Base-by-base conservation (phyloP, 2,797 vertebrate genomes). In the Triplophysa yarkandensis region DNA sequence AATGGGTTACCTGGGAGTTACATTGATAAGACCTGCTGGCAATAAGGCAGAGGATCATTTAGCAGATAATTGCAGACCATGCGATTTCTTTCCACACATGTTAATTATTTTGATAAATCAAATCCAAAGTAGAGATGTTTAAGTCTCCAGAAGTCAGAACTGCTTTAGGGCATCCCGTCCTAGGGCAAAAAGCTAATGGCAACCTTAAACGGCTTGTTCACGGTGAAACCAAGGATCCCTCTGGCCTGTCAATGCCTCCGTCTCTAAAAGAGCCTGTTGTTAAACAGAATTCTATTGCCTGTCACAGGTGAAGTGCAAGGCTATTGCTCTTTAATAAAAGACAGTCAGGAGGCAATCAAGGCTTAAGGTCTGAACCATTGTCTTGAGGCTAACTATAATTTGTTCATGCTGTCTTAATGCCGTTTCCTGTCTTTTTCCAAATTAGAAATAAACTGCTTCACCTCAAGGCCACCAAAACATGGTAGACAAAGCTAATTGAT, bases 331-430 rank as follows among this genome's bases (percentile, higher is more conserved):
- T 74, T 88, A 90, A 89, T 88, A 82, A 89, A 85, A 82, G 87
- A 84, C 77, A 71, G 86, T 83, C 63, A 80, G 86, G 79, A 87
- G 71, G 85, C 85, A 87, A 90, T 89, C 85, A 86, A 68, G 80
- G 55, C 72, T 62, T 70, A 83, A 69, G 61, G 19, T 10, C 30
- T 54, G 65, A 34, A 67, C 62, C 81, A 82, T 83, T 88, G 87
- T 87, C 83, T 80, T 66, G 55, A 74, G 78, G 83, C 81, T 82
- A 78, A 84, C 85, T 87, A 84, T 85, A 88, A 88, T 91, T 89
- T 89, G 83, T 76, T 62, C 72, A 32, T 60, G 83, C 83, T 87
- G 78, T 86, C 83, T 82, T 83, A 83, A 87, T 83, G 81, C 78
- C 70, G 72, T 68, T 44, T 76, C 65, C 83, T 80, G 79, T 83